These are phyloP conservation scores for Troides oblongomaculatus DNA, from an alignment of 2,888 invertebrate species.

Conservation along the genomic window DNA sequence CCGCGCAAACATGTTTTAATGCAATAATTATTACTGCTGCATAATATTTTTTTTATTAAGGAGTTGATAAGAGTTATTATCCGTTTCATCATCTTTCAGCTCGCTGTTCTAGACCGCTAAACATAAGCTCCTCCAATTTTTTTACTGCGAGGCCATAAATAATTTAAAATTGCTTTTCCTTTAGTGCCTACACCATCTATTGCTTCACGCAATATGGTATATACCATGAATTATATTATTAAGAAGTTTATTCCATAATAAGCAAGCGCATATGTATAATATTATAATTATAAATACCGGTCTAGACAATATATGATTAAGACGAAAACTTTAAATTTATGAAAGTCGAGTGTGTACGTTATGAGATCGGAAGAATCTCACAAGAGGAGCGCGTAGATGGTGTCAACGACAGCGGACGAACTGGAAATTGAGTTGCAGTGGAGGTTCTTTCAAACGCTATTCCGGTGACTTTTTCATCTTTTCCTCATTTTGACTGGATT, in stretches of 20 bases:
- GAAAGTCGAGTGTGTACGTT: neutral
- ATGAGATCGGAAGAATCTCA: conserved; percentile 7
- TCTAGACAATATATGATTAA: neutral
- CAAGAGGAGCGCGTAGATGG: conserved; percentile 32
- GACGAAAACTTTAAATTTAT: neutral
- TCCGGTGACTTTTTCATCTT: conserved; percentile 33
- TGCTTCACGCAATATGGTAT: too few relatives aligned
- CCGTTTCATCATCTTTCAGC: too few relatives aligned
- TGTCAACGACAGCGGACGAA: conserved; percentile 37
- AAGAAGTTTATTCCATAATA: neutral
- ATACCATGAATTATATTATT: neutral
- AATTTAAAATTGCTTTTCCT: too few relatives aligned
- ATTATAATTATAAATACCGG: neutral
- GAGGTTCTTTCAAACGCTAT: conserved; percentile 44
- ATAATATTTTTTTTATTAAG: too few relatives aligned
- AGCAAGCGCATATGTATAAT: neutral
- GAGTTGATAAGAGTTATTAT: too few relatives aligned
- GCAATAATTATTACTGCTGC: neutral
- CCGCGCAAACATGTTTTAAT: neutral
- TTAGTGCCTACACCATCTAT: too few relatives aligned
- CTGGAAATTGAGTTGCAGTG: conserved; percentile 49
- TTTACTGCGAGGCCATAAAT: too few relatives aligned
- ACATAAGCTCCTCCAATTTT: too few relatives aligned
- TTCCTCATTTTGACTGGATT: conserved; percentile 28
- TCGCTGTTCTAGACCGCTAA: too few relatives aligned